phyloP scores from a whole-genome alignment of 1,140 invertebrate species.

The Polypedilum pembai region DNA sequence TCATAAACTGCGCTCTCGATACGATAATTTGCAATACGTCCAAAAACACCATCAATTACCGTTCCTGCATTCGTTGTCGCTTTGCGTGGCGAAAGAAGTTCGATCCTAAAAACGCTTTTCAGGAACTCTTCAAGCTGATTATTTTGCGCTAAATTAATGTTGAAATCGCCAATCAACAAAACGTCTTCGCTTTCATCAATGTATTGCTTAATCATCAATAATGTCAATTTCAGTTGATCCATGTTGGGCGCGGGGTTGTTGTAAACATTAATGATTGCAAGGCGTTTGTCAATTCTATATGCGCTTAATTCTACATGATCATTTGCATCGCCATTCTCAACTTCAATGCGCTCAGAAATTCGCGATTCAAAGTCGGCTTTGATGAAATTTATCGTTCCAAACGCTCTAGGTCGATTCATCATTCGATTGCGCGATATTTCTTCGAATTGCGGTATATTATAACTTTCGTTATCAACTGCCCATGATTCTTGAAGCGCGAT shows the following conservation, averaged over 20 bases:
- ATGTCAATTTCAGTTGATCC: background rate
- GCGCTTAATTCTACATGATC: background rate
- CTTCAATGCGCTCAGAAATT: background rate
- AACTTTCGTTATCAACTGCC: background rate
- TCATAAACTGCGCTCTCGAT: too few relatives aligned
- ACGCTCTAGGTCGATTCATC: background rate
- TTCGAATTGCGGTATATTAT: background rate
- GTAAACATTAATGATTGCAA: background rate
- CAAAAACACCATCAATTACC: too few relatives aligned
- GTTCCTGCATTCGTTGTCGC: too few relatives aligned
- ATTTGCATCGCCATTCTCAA: background rate
- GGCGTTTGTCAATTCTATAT: background rate
- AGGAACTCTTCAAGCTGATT: background rate
- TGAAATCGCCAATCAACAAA: background rate
- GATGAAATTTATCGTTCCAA: background rate
- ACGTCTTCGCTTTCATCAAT: background rate
- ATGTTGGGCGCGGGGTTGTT: background rate
- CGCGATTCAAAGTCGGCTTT: background rate
- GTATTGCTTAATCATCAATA: background rate
- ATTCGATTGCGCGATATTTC: background rate
- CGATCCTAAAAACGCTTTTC: too few relatives aligned
- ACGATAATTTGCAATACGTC: too few relatives aligned
- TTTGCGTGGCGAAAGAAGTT: background rate
- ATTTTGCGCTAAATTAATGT: background rate
- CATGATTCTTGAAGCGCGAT: background rate